Percentiles rank a stretch among this genome's conserved stretches.
Conservation (phyloP, 2,113 vertebrate genomes). For the Electrona antarctica region DNA sequence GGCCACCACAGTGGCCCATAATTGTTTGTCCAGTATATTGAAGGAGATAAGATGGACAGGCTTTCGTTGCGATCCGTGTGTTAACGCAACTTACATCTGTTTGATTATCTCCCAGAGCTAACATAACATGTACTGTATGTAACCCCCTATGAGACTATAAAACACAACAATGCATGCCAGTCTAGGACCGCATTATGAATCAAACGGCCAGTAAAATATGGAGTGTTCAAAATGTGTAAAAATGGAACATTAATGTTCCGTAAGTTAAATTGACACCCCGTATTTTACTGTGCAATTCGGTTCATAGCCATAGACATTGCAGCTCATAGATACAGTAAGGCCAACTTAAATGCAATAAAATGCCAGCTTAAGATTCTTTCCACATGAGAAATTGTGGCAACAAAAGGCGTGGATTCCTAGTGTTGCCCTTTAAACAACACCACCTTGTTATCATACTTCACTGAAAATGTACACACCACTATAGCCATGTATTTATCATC, state of each 20-base stretch:
- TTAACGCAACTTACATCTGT: conserved; percentile 45
- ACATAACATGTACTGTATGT: conserved; percentile 26
- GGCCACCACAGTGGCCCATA: conserved; percentile 37
- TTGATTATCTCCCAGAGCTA: conserved; percentile 44
- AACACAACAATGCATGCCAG: conserved; percentile 3
- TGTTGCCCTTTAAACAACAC: background rate
- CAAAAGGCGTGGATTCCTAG: background rate
- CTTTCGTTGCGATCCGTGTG: conserved; percentile 48
- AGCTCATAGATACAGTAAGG: background rate
- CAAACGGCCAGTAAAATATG: background rate
- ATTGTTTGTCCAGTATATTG: conserved; percentile 49
- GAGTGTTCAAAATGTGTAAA: too few species aligned
- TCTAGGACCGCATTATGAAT: conserved; percentile 6
- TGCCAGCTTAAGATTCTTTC: background rate
- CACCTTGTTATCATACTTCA: background rate
- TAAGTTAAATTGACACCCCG: too few species aligned
- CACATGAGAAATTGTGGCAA: background rate
- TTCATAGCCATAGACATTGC: conserved; percentile 5
- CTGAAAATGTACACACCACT: background rate
- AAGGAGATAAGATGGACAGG: conserved; percentile 49
- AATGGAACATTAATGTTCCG: too few species aligned
- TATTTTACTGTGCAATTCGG: background rate
- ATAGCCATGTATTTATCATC: conserved; percentile 8
- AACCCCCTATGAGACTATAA: conserved; percentile 29
- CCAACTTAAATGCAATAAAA: background rate